A percentile compares a stretch with the other conserved stretches of the same genome.
These are phyloP conservation scores for Notolabrus celidotus DNA, from an alignment of 2,797 vertebrate species.

Conservation along the genomic window DNA sequence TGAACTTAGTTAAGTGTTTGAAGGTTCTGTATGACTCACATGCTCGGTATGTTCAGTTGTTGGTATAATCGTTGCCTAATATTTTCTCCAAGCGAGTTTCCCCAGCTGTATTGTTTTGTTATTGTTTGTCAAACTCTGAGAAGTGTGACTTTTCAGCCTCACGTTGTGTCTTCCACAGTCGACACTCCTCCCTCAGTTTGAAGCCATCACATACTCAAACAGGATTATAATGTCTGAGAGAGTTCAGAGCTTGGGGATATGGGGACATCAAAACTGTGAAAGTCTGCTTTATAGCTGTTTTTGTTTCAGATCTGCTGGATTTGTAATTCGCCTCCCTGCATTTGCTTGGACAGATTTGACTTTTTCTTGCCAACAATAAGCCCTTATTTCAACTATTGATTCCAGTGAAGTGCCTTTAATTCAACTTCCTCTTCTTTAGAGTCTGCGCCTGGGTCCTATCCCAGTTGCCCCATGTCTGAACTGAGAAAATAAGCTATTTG, in stretches of 20 bases:
- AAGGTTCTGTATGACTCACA: not conserved
- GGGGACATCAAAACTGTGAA: not conserved
- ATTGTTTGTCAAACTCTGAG: not conserved
- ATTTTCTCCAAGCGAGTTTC: not conserved
- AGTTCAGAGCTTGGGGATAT: not conserved
- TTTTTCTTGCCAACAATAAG: constrained; percentile 12
- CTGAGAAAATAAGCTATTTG: constrained; percentile 21
- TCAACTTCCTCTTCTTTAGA: not conserved
- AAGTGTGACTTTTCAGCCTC: not conserved
- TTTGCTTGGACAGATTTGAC: constrained; percentile 5
- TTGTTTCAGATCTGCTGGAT: constrained; percentile 10
- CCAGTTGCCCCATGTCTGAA: constrained; percentile 7
- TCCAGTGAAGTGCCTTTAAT: constrained; percentile 11
- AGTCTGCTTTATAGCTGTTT: not conserved
- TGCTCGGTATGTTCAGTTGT: not conserved
- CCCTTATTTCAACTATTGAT: not conserved
- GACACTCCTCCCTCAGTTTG: not conserved
- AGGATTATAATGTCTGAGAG: constrained; percentile 5
- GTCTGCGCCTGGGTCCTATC: not conserved
- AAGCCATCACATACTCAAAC: too few species aligned
- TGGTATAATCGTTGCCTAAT: not conserved
- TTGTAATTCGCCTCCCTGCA: constrained; percentile 2
- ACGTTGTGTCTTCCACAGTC: not conserved
- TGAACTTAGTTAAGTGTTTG: not conserved
- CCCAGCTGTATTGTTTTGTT: not conserved